Evolutionary conservation across 2,888 invertebrate species (phyloP), one percentile per base, ranked within the genome.

Genomic region (Caenorhabditis sp.): DNA sequence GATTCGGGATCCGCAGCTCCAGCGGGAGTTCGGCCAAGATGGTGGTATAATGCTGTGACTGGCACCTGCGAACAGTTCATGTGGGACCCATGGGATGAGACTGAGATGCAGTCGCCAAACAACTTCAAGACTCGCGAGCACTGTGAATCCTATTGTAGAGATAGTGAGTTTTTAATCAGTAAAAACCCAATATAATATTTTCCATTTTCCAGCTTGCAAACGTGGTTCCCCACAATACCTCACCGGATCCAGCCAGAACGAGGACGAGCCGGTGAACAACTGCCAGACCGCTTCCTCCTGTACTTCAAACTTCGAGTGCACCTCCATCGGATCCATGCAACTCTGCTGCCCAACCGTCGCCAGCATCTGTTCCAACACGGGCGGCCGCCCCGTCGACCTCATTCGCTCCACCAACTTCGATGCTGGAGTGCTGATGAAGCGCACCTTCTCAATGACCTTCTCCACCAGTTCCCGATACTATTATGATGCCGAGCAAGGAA

Each of bases 81-180:
- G 88, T 91, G 90, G 90, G 90, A 90, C 65, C 90, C 90, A 58
- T 91, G 90, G 90, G 90, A 90, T 84, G 90, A 90, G 87, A 88
- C 85, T 61, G 89, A 90, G 80, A 88, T 89, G 80, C 90, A 91
- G 81, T 87, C 89, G 47, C 90, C 90, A 51, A 90, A 90, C 88
- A 90, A 90, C 86, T 90, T 90, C 87, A 90, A 89, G 81, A 90
- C 90, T 28, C 44, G 89, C 58, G 90, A 90, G 62, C 90, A 90
- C 65, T 90, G 90, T 82, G 90, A 90, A 64, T 87, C 88, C 20
- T 90, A 90, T 78, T 90, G 90, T 79, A 84, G 90, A 77, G 90
- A 90, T 82, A 90, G 90, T 90, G 68, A 84, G 90, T 88, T 32
- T 9, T 6, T 6, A 32, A 32, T 6, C 9, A 9, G 4, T 9